Evolutionary conservation across 2,797 vertebrate genomes (phyloP).

Genomic region (Babyrousa celebensis): DNA sequence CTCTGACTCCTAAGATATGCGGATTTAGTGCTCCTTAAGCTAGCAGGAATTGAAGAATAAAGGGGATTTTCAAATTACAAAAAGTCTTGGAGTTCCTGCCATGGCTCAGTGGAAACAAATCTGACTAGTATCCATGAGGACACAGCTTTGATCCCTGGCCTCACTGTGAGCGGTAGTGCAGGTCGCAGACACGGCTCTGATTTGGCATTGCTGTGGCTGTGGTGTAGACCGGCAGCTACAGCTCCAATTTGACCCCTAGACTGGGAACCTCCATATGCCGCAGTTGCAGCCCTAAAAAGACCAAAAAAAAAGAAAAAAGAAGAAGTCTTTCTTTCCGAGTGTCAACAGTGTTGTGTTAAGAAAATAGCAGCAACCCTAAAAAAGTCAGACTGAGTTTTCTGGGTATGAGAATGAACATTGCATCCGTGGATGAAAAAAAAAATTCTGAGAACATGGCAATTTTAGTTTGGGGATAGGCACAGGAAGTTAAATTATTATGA

Average conservation of each 20-base stretch:
- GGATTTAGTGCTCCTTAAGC: slow-evolving; percentile 42
- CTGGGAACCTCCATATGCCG: too few relatives aligned
- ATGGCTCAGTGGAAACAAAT: too few relatives aligned
- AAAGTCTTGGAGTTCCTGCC: not conserved
- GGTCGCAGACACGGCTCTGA: too few relatives aligned
- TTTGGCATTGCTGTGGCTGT: too few relatives aligned
- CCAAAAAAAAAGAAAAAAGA: too few relatives aligned
- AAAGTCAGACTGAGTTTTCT: slow-evolving; percentile 53
- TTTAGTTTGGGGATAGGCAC: not conserved
- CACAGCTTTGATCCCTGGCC: too few relatives aligned
- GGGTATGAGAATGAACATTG: not conserved
- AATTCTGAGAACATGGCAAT: slow-evolving; percentile 32
- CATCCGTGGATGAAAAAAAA: not conserved
- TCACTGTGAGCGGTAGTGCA: too few relatives aligned
- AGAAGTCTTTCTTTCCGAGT: slow-evolving; percentile 55
- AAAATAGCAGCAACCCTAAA: slow-evolving; percentile 31
- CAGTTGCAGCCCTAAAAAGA: too few relatives aligned
- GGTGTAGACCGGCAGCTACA: too few relatives aligned
- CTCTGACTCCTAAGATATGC: not conserved
- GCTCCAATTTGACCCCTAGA: too few relatives aligned
- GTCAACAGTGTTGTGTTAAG: slow-evolving; percentile 32
- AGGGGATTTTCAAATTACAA: slow-evolving; percentile 49
- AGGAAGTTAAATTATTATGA: slow-evolving; percentile 53
- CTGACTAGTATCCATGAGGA: too few relatives aligned
- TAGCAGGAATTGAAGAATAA: slow-evolving; percentile 64